These are phyloP conservation scores for Crambe crambe DNA, from an alignment of 37 sponge, comb jelly and placozoan genomes.

Conservation along the genomic window DNA sequence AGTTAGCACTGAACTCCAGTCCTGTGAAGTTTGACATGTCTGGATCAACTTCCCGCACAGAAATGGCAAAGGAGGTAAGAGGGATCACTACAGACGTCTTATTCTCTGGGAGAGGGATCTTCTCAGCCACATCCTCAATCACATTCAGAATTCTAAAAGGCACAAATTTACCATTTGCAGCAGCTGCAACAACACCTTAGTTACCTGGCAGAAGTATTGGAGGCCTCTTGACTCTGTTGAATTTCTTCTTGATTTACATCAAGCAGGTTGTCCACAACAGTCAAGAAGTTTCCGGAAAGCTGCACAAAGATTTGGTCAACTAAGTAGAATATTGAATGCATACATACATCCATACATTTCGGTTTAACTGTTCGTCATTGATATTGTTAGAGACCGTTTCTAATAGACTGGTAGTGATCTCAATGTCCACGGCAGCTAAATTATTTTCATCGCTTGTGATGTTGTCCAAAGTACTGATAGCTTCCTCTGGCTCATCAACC, in stretches of 20 bases:
- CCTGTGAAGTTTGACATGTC: conserved; percentile 12
- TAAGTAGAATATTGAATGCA: background rate
- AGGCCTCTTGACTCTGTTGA: conserved; percentile 15
- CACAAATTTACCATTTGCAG: background rate
- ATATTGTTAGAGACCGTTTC: background rate
- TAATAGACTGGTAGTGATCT: background rate
- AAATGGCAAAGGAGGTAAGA: conserved; percentile 11
- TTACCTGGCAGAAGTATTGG: conserved; percentile 34
- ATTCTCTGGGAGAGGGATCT: conserved; percentile 11
- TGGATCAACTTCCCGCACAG: conserved; percentile 25
- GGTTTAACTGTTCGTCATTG: background rate
- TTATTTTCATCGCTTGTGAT: background rate
- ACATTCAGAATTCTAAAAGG: conserved; percentile 9
- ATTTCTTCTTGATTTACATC: conserved; percentile 15
- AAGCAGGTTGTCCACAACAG: conserved; percentile 34
- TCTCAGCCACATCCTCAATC: conserved; percentile 4
- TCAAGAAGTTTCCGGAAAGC: conserved; percentile 1
- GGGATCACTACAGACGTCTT: background rate
- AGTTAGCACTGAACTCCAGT: background rate
- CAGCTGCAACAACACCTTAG: too few species aligned
- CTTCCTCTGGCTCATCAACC: background rate
- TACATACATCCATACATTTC: background rate
- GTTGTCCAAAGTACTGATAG: background rate
- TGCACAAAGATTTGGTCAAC: background rate
- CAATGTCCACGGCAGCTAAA: background rate